These are phyloP conservation scores for Tiaroga cobitis DNA, from an alignment of 2,797 vertebrate genomes.

Conservation along the genomic window DNA sequence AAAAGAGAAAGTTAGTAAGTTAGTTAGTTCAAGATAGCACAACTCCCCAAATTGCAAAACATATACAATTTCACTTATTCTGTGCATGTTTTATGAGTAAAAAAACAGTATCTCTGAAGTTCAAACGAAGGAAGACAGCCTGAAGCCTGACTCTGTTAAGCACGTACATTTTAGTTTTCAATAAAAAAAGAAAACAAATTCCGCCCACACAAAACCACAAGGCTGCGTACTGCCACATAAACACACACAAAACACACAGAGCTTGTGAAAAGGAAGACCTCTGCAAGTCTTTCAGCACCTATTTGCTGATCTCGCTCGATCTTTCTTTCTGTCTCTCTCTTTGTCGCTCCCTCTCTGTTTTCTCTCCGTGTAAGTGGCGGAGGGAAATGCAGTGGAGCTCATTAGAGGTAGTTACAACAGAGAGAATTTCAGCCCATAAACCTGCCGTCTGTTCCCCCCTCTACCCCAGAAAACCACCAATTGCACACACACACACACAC, in stretches of 20 bases:
- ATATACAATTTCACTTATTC: conserved; percentile 1
- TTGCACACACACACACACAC: conserved; percentile 39
- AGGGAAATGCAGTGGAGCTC: conserved; percentile 66
- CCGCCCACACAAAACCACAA: conserved; percentile 47
- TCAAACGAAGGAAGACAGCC: conserved; percentile 42
- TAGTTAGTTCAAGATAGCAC: background rate
- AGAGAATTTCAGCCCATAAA: conserved; percentile 66
- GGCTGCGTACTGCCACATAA: conserved; percentile 40
- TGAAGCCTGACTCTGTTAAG: conserved; percentile 24
- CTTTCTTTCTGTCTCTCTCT: conserved; percentile 31
- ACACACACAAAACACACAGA: conserved; percentile 46
- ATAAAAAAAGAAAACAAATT: conserved; percentile 50
- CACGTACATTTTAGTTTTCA: conserved; percentile 26
- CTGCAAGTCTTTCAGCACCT: conserved; percentile 40
- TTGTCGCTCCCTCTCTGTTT: conserved; percentile 8
- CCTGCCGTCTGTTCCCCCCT: conserved; percentile 54
- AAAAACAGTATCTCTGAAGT: conserved; percentile 17
- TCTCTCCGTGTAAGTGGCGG: conserved; percentile 32
- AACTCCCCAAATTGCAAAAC: conserved; percentile 5
- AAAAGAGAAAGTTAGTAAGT: conserved; percentile 8
- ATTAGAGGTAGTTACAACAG: conserved; percentile 73
- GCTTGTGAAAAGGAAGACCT: conserved; percentile 43
- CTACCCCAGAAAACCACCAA: conserved; percentile 41
- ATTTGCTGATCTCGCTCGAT: conserved; percentile 46
- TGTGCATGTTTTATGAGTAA: background rate